Evolutionary conservation across 2,113 vertebrate species (phyloP).

Genomic region (Hippoglossus stenolepis): DNA sequence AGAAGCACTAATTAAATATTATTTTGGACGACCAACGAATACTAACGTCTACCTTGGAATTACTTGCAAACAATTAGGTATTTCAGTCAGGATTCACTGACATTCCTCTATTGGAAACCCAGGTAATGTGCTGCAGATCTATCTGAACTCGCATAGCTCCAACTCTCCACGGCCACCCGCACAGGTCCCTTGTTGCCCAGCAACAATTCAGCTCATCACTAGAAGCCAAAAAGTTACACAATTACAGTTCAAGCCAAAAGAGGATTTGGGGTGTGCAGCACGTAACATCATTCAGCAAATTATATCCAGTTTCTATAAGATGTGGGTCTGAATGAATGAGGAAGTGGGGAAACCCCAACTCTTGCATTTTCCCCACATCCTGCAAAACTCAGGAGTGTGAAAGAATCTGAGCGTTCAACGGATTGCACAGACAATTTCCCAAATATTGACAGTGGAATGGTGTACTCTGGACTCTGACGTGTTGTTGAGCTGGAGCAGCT

Average conservation of each 20-base stretch:
- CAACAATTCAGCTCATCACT: constrained; percentile 77
- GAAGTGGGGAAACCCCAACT: constrained; percentile 17
- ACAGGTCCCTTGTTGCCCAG: constrained; percentile 81
- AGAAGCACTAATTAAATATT: constrained; percentile 12
- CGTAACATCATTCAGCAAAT: constrained; percentile 15
- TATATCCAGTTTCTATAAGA: constrained; percentile 13
- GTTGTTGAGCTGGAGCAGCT: constrained; percentile 12
- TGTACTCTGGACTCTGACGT: constrained; percentile 24
- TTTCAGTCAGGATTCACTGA: constrained; percentile 20
- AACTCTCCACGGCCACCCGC: constrained; percentile 62
- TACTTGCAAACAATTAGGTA: not conserved
- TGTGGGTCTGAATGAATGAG: constrained; percentile 30
- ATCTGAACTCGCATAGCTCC: constrained; percentile 47
- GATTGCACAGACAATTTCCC: constrained; percentile 22
- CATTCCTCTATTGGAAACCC: constrained; percentile 37
- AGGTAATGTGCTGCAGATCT: constrained; percentile 41
- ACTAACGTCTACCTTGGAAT: constrained; percentile 9
- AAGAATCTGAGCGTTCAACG: not conserved
- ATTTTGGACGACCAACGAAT: constrained; percentile 17
- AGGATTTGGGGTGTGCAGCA: constrained; percentile 41
- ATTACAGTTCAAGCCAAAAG: constrained; percentile 58
- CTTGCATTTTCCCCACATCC: not conserved
- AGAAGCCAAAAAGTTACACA: constrained; percentile 72
- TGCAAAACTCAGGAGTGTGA: constrained; percentile 1
- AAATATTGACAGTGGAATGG: constrained; percentile 30